A percentile compares a stretch with the other conserved stretches of the same genome.
phyloP scores from a whole-genome alignment of 2,888 invertebrate species.

The Gnatocerus cornutus region DNA sequence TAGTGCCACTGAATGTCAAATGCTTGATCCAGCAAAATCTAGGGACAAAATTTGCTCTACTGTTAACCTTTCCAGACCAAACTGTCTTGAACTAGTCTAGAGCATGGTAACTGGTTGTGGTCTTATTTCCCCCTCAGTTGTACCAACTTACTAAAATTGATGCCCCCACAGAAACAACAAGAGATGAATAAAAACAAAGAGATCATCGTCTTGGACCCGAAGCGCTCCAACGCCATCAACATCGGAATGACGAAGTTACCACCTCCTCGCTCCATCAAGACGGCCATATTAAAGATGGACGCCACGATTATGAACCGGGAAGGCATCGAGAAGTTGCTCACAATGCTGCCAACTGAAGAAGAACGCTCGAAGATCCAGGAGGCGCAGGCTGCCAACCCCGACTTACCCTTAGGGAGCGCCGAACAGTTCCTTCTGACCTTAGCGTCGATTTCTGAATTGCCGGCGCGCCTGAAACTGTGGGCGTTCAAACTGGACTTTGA shows the following conservation, averaged over 20 bases:
- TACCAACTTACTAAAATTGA: not conserved
- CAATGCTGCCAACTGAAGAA: slow-evolving; percentile 97
- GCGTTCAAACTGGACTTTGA: slow-evolving; percentile 99
- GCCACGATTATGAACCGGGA: slow-evolving; percentile 98
- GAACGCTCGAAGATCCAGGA: slow-evolving; percentile 97
- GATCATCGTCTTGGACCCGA: slow-evolving; percentile 95
- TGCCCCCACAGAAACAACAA: slow-evolving; percentile 80
- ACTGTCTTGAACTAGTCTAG: slow-evolving; percentile 35
- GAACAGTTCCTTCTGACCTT: slow-evolving; percentile 98
- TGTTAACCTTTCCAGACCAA: slow-evolving; percentile 12
- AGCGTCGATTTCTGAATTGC: slow-evolving; percentile 95
- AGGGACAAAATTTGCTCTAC: slow-evolving; percentile 19
- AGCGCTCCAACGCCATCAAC: slow-evolving; percentile 98
- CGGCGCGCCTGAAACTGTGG: slow-evolving; percentile 96
- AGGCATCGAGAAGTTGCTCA: slow-evolving; percentile 97
- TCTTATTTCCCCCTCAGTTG: slow-evolving; percentile 15
- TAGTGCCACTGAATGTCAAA: slow-evolving; percentile 8
- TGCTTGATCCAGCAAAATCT: slow-evolving; percentile 12
- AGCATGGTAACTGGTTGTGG: slow-evolving; percentile 45
- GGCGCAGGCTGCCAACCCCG: slow-evolving; percentile 93
- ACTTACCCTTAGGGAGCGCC: slow-evolving; percentile 93
- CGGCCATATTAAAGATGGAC: slow-evolving; percentile 99
- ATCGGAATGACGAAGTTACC: slow-evolving; percentile 99
- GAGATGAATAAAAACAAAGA: slow-evolving; percentile 91
- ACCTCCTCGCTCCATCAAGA: slow-evolving; percentile 97